Evolutionary conservation across 2,113 vertebrate species (phyloP).

Genomic region (Felis chaus): DNA sequence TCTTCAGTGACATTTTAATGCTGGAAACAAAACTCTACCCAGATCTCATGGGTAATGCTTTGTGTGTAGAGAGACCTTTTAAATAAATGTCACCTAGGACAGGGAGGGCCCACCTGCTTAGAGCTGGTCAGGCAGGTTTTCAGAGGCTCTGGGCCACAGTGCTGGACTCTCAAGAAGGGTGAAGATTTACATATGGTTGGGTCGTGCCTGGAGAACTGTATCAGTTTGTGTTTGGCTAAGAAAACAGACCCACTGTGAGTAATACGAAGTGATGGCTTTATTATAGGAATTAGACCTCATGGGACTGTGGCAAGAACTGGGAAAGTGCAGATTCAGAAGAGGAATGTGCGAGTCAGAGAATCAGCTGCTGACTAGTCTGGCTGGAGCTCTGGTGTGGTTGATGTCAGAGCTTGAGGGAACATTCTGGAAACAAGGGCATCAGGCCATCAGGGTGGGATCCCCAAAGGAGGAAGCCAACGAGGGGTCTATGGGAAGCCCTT

Average conservation of each 20-base stretch:
- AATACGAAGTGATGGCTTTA: not conserved
- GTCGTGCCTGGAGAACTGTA: not conserved
- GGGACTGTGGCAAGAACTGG: not conserved
- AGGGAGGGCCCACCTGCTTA: not conserved
- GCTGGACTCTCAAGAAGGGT: not conserved
- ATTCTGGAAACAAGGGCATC: not conserved
- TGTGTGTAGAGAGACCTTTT: slow-evolving; percentile 30
- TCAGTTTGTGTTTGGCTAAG: not conserved
- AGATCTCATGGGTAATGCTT: slow-evolving; percentile 17
- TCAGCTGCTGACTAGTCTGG: not conserved
- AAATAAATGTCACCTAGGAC: slow-evolving; percentile 47
- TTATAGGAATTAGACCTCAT: not conserved
- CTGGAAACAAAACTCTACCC: slow-evolving; percentile 47
- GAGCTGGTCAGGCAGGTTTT: not conserved
- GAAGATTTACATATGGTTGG: not conserved
- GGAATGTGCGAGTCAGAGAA: not conserved
- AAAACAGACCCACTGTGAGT: not conserved
- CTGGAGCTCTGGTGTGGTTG: not conserved
- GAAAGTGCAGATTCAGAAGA: not conserved
- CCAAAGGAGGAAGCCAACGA: not conserved
- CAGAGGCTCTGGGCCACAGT: not conserved
- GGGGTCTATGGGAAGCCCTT: not conserved
- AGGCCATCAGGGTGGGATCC: not conserved
- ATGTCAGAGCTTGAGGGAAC: not conserved
- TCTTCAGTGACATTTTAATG: slow-evolving; percentile 66